Evolutionary conservation across 2,113 vertebrate genomes (phyloP), one percentile per base, ranked within the genome.

Genomic region (Rhinoptilus africanus): DNA sequence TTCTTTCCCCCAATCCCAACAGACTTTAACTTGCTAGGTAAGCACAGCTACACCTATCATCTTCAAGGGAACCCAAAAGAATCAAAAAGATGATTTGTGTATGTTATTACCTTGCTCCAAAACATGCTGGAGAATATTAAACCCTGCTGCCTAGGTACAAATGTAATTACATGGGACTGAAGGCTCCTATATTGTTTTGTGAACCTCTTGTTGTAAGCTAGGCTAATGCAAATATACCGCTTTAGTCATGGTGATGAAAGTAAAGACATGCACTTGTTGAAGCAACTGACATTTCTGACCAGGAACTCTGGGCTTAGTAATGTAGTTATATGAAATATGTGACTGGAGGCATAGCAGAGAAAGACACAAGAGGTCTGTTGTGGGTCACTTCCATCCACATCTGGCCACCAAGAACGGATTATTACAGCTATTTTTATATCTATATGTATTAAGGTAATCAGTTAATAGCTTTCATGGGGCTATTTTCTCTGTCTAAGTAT

Each of bases 401-500:
- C 27, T 88, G 23, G 45, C 83, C 74, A 95, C 85, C 59, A 80
- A 73, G 82, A 93, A 92, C 48, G 71, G 57, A 92, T 83, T 92
- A 94, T 89, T 93, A 62, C 37, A 66, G 48, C 34, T 93, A 88
- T 92, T 93, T 96, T 94, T 93, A 59, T 62, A 91, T 81, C 80
- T 94, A 93, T 95, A 95, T 76, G 77, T 92, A 83, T 83, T 93
- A 79, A 96, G 32, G 32, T 88, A 95, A 96, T 88, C 35, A 85
- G 48, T 69, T 87, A 89, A 96, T 51, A 41, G 62, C 71, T 82
- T 96, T 85, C 93, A 88, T 14, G 92, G 88, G 96, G 63, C 64
- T 89, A 87, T 88, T 96, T 95, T 93, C 71, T 88, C 67, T 93
- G 79, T 91, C 95, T 94, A 85, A 96, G 59, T 93, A 69, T 69